Conservation (phyloP, 2,888 invertebrate species). For the Ernsta delagoae region DNA sequence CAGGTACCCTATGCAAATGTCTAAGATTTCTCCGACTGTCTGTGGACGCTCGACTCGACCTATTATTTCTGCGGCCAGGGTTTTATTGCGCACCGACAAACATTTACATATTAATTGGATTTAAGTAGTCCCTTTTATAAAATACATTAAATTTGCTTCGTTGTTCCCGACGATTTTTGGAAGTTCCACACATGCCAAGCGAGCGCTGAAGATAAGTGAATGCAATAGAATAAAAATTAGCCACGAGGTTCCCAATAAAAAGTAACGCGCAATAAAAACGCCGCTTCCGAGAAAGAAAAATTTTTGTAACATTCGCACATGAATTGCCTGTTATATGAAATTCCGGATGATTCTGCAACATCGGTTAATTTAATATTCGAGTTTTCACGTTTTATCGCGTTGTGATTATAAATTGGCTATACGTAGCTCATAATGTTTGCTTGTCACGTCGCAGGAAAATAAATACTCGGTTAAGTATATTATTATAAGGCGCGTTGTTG, state of each 20-base stretch:
- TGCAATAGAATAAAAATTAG: constrained; percentile 13
- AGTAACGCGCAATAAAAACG: constrained; percentile 10
- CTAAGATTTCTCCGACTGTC: constrained; percentile 59
- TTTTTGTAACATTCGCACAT: constrained; percentile 18
- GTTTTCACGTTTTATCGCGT: constrained; percentile 38
- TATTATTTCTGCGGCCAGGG: constrained; percentile 60
- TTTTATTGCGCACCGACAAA: constrained; percentile 58
- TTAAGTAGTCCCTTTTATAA: no score
- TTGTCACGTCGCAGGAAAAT: constrained; percentile 52
- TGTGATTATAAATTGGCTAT: constrained; percentile 42
- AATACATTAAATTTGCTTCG: constrained; percentile 48
- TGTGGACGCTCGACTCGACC: constrained; percentile 48
- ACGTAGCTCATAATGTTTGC: constrained; percentile 43
- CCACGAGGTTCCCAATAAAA: background rate
- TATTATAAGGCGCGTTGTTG: constrained; percentile 60
- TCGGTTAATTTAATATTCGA: constrained; percentile 41
- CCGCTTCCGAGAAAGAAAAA: constrained; percentile 26
- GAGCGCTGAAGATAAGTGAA: background rate
- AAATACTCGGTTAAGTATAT: constrained; percentile 54
- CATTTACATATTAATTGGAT: constrained; percentile 67
- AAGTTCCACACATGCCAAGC: background rate
- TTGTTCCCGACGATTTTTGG: constrained; percentile 39
- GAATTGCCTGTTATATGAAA: constrained; percentile 27
- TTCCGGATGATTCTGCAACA: constrained; percentile 40
- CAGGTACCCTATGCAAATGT: constrained; percentile 59